phyloP scores from a whole-genome alignment of 2,113 vertebrate species.

The Coptodon rendalli region DNA sequence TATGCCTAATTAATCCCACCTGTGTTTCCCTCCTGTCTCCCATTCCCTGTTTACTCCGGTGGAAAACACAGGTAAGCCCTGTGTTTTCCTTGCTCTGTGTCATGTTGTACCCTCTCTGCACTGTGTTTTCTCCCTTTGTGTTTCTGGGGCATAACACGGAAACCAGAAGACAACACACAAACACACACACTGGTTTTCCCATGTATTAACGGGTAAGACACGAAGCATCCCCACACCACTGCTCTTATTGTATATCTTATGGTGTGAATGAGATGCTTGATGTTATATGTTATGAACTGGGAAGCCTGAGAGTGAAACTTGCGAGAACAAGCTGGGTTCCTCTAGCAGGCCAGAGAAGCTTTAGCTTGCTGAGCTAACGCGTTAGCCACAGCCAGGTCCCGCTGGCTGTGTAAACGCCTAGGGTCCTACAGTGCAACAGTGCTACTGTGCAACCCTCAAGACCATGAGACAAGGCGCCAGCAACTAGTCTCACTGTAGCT shows the following conservation, averaged over 20 bases:
- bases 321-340: not conserved
- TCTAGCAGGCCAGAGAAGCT: not conserved
- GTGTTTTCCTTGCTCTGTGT: no score
- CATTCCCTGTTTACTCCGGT: no score
- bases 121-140: no score
- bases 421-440: not conserved
- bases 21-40: no score
- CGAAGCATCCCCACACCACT: not conserved
- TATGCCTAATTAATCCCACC: no score
- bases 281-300: not conserved
- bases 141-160: not conserved
- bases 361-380: fast-evolving
- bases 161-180: not conserved
- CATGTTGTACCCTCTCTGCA: no score
- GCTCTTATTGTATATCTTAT: not conserved
- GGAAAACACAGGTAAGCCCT: no score
- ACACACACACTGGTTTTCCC: not conserved
- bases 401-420: not conserved
- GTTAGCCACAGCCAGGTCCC: fast-evolving
- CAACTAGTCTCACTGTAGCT: not conserved
- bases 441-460: not conserved
- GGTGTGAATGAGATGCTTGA: not conserved
- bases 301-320: not conserved
- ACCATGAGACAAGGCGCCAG: not conserved
- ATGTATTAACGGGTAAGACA: not conserved